A percentile compares a stretch with the other conserved stretches of the same genome.
These are phyloP conservation scores for Hypolimnas misippus DNA, from an alignment of 2,888 invertebrate genomes.

Conservation along the genomic window DNA sequence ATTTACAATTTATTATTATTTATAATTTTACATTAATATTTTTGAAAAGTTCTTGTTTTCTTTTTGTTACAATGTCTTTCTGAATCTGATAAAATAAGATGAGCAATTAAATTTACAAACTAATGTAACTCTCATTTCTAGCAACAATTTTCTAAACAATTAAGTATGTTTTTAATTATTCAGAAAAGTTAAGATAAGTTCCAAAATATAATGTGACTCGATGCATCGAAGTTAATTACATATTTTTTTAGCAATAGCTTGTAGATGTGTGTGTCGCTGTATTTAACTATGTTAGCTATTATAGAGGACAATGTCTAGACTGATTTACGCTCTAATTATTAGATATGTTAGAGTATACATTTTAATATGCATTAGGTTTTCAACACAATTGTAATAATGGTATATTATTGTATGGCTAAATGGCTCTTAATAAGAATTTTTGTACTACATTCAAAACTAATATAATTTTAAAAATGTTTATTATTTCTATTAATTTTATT, in stretches of 20 bases:
- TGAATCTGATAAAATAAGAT: not conserved
- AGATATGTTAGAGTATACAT: slow-evolving; percentile 60
- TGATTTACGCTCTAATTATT: slow-evolving; percentile 72
- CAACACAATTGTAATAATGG: slow-evolving; percentile 66
- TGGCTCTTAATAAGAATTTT: slow-evolving; percentile 13
- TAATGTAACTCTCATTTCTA: not conserved
- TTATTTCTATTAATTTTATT: not conserved
- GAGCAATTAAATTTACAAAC: too few relatives aligned
- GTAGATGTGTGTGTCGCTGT: slow-evolving; percentile 51
- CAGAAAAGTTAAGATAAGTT: not conserved
- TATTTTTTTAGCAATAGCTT: slow-evolving; percentile 45
- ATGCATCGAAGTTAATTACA: slow-evolving; percentile 36
- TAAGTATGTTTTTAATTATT: not conserved
- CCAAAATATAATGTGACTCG: slow-evolving; percentile 23
- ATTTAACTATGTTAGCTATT: slow-evolving; percentile 51
- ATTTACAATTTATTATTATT: not conserved
- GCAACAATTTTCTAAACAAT: not conserved
- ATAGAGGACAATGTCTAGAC: slow-evolving; percentile 78
- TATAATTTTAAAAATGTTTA: slow-evolving; percentile 3
- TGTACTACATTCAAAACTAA: slow-evolving; percentile 29
- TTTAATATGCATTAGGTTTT: slow-evolving; percentile 62
- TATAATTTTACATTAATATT: not conserved
- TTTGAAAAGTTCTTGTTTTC: not conserved
- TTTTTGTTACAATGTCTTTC: not conserved
- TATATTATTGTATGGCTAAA: slow-evolving; percentile 17